Percentiles rank a stretch among this genome's conserved stretches.
These are phyloP conservation scores for Eueides isabella DNA, from an alignment of 1,140 invertebrate species.

Conservation along the genomic window DNA sequence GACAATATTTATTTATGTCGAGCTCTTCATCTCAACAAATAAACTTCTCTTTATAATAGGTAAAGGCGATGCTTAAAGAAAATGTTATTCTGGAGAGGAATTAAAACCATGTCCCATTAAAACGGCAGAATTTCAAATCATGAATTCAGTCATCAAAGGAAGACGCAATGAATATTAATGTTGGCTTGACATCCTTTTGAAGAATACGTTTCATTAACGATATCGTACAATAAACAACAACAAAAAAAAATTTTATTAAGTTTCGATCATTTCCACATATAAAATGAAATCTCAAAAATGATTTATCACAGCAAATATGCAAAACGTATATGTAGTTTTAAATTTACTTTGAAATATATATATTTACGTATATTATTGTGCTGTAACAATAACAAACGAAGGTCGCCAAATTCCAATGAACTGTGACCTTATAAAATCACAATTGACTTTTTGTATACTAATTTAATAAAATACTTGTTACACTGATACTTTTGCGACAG, in stretches of 20 bases:
- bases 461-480: not conserved
- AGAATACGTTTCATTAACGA: not conserved
- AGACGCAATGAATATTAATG: conserved; percentile 3
- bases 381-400: conserved; percentile 15
- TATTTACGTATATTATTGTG: not conserved
- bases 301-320: not conserved
- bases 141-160: conserved; percentile 6
- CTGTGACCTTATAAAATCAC: conserved; percentile 31
- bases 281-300: not conserved
- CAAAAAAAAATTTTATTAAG: not conserved
- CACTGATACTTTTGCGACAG: not conserved
- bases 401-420: conserved; percentile 29
- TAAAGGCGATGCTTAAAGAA: not conserved
- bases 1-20: not conserved
- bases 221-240: not conserved
- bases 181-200: not conserved
- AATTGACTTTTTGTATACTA: conserved; percentile 17
- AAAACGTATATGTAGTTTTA: not conserved
- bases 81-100: not conserved
- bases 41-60: not conserved
- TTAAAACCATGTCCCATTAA: not conserved
- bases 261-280: too few species aligned
- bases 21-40: not conserved
- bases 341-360: not conserved
- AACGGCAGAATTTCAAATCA: not conserved